phyloP scores from a whole-genome alignment of 2,113 vertebrate species.

The Chaetorhynchus papuensis region DNA sequence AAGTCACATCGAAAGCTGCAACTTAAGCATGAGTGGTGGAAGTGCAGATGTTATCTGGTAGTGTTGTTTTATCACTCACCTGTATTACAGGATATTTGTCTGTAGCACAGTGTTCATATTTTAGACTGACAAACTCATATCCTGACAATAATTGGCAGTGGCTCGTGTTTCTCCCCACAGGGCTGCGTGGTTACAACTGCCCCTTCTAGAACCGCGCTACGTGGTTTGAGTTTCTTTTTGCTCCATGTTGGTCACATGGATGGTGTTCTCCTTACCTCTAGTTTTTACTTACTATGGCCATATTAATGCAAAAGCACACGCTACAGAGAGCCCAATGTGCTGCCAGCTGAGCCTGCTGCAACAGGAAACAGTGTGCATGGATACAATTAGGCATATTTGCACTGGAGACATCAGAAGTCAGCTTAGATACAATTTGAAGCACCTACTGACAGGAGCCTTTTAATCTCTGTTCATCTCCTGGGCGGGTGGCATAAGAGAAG shows the following conservation, averaged over 20 bases:
- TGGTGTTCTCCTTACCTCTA: not conserved
- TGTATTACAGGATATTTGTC: not conserved
- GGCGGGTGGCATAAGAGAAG: fast-evolving
- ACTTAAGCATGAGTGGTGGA: not conserved
- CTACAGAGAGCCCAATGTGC: fast-evolving
- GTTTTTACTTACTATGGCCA: not conserved
- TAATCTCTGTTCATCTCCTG: not conserved
- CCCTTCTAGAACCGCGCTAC: not conserved
- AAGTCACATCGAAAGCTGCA: not conserved
- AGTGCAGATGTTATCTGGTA: not conserved
- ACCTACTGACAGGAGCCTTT: not conserved
- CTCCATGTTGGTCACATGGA: not conserved
- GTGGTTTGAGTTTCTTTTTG: not conserved
- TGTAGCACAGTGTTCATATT: not conserved
- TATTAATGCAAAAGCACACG: not conserved
- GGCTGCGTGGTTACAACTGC: fast-evolving
- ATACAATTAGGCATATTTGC: not conserved
- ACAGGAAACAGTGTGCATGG: not conserved
- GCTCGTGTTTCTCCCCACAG: not conserved
- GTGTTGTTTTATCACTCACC: not conserved
- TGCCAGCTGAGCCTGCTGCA: not conserved
- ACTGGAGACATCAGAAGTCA: not conserved
- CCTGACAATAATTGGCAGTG: not conserved
- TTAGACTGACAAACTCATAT: not conserved
- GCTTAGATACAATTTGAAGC: not conserved